These are phyloP conservation scores for Drosophila dives DNA, from an alignment of 2,888 invertebrate genomes.

Conservation along the genomic window DNA sequence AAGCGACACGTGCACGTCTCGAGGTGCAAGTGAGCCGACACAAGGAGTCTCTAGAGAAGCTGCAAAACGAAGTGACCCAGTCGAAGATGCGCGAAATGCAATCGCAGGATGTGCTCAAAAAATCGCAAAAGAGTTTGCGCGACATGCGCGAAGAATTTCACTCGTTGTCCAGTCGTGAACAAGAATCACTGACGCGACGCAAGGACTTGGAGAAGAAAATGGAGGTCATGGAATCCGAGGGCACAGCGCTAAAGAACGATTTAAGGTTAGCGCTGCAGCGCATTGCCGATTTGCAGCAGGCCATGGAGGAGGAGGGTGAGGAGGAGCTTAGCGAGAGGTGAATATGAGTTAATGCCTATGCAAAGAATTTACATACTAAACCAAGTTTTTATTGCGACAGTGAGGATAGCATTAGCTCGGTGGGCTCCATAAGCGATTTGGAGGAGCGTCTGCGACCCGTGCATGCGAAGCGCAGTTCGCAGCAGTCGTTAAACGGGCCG, in stretches of 20 bases:
- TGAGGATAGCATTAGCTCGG: constrained; percentile 80
- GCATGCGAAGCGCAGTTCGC: constrained; percentile 80
- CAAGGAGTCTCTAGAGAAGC: constrained; percentile 90
- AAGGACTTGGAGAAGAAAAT: constrained; percentile 91
- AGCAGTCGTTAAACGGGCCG: constrained; percentile 67
- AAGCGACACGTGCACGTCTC: constrained; percentile 93
- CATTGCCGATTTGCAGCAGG: constrained; percentile 96
- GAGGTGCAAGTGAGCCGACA: constrained; percentile 90
- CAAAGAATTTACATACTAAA: background rate
- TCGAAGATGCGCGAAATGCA: constrained; percentile 90
- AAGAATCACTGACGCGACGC: constrained; percentile 90
- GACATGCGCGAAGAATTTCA: constrained; percentile 93
- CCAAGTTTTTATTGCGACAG: constrained; percentile 38
- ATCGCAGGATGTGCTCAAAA: constrained; percentile 91
- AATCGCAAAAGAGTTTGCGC: constrained; percentile 89
- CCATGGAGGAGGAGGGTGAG: constrained; percentile 94
- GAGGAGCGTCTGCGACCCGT: constrained; percentile 84
- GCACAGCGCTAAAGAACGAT: constrained; percentile 90
- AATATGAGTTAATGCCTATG: background rate
- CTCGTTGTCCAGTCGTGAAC: constrained; percentile 89
- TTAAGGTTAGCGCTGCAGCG: constrained; percentile 94
- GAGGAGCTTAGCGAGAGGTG: constrained; percentile 86
- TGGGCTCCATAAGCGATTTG: constrained; percentile 83
- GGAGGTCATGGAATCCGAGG: constrained; percentile 89
- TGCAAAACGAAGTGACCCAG: constrained; percentile 89